A percentile compares a stretch with the other conserved stretches of the same genome.
Conservation (phyloP, 2,797 vertebrate species). For the Zalophus californianus region DNA sequence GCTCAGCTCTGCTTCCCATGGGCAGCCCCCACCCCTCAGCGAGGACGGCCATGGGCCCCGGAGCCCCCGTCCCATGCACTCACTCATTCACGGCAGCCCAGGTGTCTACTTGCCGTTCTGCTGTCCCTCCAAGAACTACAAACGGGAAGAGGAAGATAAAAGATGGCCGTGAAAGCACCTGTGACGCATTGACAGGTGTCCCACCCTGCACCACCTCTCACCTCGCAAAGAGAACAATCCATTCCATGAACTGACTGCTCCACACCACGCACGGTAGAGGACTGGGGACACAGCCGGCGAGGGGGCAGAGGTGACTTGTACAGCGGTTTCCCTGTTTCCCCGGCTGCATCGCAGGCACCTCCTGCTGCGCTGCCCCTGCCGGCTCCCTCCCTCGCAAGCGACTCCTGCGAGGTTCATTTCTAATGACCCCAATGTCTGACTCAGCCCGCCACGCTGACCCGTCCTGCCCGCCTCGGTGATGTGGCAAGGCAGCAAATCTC, state of each 20-base stretch:
- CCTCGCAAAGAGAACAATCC: neutral
- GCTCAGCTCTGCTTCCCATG: neutral
- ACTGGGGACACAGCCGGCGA: neutral
- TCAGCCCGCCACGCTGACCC: neutral
- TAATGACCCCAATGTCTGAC: neutral
- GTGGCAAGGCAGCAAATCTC: neutral
- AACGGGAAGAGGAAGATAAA: neutral
- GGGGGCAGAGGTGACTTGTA: neutral
- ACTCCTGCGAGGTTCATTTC: neutral
- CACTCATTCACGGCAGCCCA: neutral
- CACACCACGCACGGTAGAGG: neutral
- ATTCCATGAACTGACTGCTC: neutral
- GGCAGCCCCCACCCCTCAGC: neutral
- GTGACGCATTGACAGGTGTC: neutral
- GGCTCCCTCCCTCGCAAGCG: neutral
- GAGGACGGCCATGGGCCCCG: neutral
- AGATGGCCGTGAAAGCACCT: neutral
- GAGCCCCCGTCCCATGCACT: rapidly evolving
- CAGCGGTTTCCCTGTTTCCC: neutral
- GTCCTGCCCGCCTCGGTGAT: neutral
- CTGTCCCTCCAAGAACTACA: neutral
- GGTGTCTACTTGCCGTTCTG: neutral
- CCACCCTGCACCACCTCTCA: neutral
- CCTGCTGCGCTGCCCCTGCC: rapidly evolving
- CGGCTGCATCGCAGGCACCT: rapidly evolving